Evolutionary conservation across 1,140 invertebrate genomes (phyloP).

Genomic region (Diploscapter pachys): DNA sequence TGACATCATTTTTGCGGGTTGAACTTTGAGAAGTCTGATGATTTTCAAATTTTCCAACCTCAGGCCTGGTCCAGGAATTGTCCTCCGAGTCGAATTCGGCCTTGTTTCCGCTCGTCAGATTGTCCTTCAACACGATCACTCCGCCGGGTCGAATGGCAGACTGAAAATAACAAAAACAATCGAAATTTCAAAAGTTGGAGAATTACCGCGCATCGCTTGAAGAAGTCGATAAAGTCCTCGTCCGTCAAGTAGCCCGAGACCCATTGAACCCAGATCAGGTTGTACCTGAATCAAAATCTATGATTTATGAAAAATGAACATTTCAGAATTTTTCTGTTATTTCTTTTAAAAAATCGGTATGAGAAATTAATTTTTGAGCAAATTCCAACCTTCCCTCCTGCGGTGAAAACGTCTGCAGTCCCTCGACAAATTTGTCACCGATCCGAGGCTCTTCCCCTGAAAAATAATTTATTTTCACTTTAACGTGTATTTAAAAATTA

Average conservation of each 20-base stretch:
- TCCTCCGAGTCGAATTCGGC: slow-evolving; percentile 78
- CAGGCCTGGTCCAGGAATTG: slow-evolving; percentile 83
- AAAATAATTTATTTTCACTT: too few relatives aligned
- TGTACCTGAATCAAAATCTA: slow-evolving; percentile 66
- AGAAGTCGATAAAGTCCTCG: slow-evolving; percentile 79
- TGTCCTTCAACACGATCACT: slow-evolving; percentile 89
- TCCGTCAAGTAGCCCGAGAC: slow-evolving; percentile 87
- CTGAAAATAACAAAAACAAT: slow-evolving; percentile 62
- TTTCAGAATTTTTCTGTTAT: too few relatives aligned
- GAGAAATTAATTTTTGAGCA: not conserved
- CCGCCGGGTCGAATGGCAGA: slow-evolving; percentile 71
- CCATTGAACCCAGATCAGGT: slow-evolving; percentile 97
- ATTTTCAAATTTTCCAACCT: slow-evolving; percentile 24
- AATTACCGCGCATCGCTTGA: slow-evolving; percentile 72
- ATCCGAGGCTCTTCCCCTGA: slow-evolving; percentile 7
- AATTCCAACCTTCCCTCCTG: slow-evolving; percentile 56
- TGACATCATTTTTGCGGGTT: too few relatives aligned
- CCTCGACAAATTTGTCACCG: slow-evolving; percentile 60
- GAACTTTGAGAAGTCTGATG: too few relatives aligned
- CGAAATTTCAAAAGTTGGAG: slow-evolving; percentile 20
- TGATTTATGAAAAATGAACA: too few relatives aligned
- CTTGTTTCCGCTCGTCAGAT: slow-evolving; percentile 72
- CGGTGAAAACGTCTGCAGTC: slow-evolving; percentile 82
- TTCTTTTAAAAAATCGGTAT: too few relatives aligned
- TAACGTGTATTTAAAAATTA: too few relatives aligned